These are phyloP conservation scores for Xenopus borealis DNA, from an alignment of 2,113 vertebrate species.

Conservation along the genomic window DNA sequence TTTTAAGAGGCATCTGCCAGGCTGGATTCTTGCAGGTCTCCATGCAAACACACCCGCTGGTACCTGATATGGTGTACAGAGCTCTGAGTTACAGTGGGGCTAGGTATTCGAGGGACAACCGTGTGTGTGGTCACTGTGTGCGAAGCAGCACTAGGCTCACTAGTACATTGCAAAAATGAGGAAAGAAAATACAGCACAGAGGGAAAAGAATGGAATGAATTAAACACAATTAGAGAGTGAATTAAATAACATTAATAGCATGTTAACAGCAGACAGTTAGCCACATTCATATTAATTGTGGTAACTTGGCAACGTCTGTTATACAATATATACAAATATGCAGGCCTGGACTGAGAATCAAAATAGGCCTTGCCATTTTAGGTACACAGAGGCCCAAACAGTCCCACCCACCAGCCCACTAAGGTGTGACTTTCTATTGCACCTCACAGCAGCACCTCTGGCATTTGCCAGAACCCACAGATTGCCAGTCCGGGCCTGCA, in stretches of 20 bases:
- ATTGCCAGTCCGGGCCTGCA: too few species aligned
- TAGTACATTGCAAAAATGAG: conserved; percentile 61
- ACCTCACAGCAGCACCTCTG: too few species aligned
- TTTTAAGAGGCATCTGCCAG: conserved; percentile 52
- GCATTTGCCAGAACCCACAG: too few species aligned
- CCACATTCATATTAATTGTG: not conserved
- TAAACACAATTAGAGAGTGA: not conserved
- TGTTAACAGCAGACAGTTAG: conserved; percentile 8
- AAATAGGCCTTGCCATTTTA: too few species aligned
- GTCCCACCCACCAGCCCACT: too few species aligned
- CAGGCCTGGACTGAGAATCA: too few species aligned
- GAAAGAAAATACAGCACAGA: conserved; percentile 50
- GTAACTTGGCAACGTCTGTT: not conserved
- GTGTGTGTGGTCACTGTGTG: conserved; percentile 73
- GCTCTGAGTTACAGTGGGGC: conserved; percentile 81
- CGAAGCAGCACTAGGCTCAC: conserved; percentile 75
- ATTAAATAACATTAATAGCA: not conserved
- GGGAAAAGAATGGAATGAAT: conserved; percentile 46
- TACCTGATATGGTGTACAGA: conserved; percentile 82
- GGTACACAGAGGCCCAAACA: too few species aligned
- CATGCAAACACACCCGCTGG: conserved; percentile 63
- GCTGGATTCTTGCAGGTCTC: conserved; percentile 44
- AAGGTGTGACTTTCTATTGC: too few species aligned
- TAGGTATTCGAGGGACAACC: conserved; percentile 73
- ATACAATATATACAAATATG: too few species aligned